Conservation (phyloP, 2,888 invertebrate species). For the Lordiphosa andalusiaca region DNA sequence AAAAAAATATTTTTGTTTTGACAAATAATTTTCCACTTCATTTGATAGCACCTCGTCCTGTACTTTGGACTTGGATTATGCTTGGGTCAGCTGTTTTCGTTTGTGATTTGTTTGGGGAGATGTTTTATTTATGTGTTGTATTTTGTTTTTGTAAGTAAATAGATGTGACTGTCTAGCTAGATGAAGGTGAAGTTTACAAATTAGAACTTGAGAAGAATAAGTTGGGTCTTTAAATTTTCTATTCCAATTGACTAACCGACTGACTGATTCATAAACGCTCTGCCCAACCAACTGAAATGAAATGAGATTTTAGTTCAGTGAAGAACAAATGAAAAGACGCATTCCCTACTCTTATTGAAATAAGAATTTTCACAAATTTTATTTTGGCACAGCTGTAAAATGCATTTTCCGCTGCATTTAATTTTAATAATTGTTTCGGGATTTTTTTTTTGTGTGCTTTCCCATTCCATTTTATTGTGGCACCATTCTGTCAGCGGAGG, state of each 20-base stretch:
- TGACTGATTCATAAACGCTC: too few species aligned
- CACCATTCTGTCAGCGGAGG: neutral
- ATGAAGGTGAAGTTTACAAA: too few species aligned
- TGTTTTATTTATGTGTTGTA: neutral
- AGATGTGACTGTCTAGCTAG: too few species aligned
- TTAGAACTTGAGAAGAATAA: too few species aligned
- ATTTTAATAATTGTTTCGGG: conserved; percentile 45
- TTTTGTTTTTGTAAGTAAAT: neutral
- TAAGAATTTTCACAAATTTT: conserved; percentile 2
- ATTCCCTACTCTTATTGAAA: too few species aligned
- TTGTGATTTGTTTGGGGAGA: conserved; percentile 11
- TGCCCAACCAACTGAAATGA: too few species aligned
- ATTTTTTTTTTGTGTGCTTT: conserved; percentile 1
- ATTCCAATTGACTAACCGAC: too few species aligned
- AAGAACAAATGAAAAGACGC: too few species aligned
- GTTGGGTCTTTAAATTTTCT: too few species aligned
- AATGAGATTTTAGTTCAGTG: too few species aligned
- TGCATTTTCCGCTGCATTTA: conserved; percentile 50
- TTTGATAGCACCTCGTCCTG: conserved; percentile 32
- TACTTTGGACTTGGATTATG: conserved; percentile 11
- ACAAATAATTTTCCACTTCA: conserved; percentile 69
- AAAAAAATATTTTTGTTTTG: conserved; percentile 37
- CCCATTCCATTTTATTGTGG: neutral
- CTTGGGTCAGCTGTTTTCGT: conserved; percentile 16
- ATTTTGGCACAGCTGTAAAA: conserved; percentile 4